These are phyloP conservation scores for Notechis scutatus DNA, from an alignment of 2,113 vertebrate genomes.

Conservation along the genomic window DNA sequence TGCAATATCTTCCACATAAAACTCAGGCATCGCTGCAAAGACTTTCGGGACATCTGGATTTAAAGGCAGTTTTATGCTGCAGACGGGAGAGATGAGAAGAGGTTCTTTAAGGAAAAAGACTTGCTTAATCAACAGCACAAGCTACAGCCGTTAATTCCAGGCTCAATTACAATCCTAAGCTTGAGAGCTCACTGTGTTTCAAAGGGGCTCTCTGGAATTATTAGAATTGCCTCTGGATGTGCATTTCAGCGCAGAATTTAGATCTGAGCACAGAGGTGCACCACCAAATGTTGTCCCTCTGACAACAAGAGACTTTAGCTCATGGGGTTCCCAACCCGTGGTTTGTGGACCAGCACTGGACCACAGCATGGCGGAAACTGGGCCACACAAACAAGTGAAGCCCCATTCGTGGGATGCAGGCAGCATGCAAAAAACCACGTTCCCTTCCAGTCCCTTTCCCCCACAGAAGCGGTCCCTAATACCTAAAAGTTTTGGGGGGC, in stretches of 20 bases:
- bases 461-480: not conserved
- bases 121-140: not conserved
- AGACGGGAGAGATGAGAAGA: slow-evolving; percentile 30
- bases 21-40: slow-evolving; percentile 96
- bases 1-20: slow-evolving; percentile 97
- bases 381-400: not conserved
- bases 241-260: not conserved
- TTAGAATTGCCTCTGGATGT: not conserved
- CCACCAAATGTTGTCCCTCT: not conserved
- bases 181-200: not conserved
- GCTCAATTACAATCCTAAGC: no score
- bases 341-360: no score
- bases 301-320: not conserved
- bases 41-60: slow-evolving; percentile 92
- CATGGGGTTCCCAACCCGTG: not conserved
- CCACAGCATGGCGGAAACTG: not conserved
- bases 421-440: not conserved
- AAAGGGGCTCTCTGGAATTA: not conserved
- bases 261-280: not conserved
- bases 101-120: not conserved
- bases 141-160: not conserved
- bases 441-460: no score
- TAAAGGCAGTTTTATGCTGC: slow-evolving; percentile 88
- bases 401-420: not conserved
- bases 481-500: not conserved